Evolutionary conservation across 2,888 invertebrate species (phyloP), one percentile per base, ranked within the genome.

Genomic region (Danaus chrysippus): DNA sequence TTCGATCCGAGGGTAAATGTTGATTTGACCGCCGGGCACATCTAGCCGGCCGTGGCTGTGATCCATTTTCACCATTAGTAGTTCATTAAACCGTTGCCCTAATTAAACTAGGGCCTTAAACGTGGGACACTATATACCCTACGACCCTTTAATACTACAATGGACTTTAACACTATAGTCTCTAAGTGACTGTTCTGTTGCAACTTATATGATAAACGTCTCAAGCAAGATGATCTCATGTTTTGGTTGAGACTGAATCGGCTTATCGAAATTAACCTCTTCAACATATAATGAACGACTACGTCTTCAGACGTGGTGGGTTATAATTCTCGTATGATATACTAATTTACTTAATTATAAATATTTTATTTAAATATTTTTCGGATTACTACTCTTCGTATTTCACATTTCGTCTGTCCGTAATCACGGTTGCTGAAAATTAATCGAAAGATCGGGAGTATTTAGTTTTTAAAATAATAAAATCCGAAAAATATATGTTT

Each of bases 261-360:
- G 86, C 85, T 89, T 87, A 87, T 83, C 79, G 78, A 86, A 84
- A 87, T 88, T 86, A 87, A 85, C 87, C 85, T 86, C 86, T 83
- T 84, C 84, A 82, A 69, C 78, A 74, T 75, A 71, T 83, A 84
- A 85, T 84, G 83, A 87, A 84, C 80, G 84, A 79, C 82, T 83
- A 77, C 74, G 66, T 66, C 70, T 81, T 81, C 77, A 68, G 61
- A 58, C 58, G 61, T 53, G 61, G 53, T 56, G 62, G 57, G 55
- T 63, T 64, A 61, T 34, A 34, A 34, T 34, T 8, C 6, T 34
- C 8, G 8, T 34, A 34, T 34, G 23, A 34, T 34, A 34, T 56
- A 60, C 60, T 66, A 69, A 68, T 71, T 68, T 23, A 23, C 23
- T 34, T 34, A 1, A 34, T 2, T 34, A 34, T 34, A 8, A 34